These are phyloP conservation scores for Zoanthus solanderi DNA, from an alignment of 92 coral and sea anemone genomes.

Conservation along the genomic window DNA sequence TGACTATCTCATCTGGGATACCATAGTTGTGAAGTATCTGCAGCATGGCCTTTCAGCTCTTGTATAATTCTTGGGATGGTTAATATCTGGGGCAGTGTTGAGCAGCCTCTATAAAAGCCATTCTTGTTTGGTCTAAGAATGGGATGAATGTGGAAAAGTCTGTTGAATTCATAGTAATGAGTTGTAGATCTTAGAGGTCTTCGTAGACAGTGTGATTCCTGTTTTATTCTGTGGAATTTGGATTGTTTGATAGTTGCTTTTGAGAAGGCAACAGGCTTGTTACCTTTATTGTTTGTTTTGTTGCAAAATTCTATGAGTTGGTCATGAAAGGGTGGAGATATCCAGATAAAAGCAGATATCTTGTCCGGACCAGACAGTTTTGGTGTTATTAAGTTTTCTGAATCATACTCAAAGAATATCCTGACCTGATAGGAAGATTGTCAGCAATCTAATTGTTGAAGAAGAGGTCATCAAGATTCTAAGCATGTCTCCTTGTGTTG, in stretches of 20 bases:
- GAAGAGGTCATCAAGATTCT: conserved; percentile 42
- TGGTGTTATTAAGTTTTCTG: conserved; percentile 35
- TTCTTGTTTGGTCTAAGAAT: conserved; percentile 46
- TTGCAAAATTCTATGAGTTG: conserved; percentile 33
- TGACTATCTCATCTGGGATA: conserved; percentile 33
- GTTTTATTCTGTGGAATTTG: conserved; percentile 24
- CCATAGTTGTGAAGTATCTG: conserved; percentile 42
- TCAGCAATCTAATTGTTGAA: conserved; percentile 45
- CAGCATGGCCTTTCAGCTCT: conserved; percentile 22
- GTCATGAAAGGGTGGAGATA: conserved; percentile 35
- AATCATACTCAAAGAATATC: conserved; percentile 28
- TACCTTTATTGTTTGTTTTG: conserved; percentile 16
- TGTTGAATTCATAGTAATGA: conserved; percentile 37
- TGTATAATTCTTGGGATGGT: conserved; percentile 15
- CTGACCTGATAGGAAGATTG: conserved; percentile 38
- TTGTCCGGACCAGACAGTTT: conserved; percentile 42
- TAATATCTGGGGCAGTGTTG: conserved; percentile 40
- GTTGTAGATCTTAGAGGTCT: conserved; percentile 43
- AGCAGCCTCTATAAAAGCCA: conserved; percentile 28
- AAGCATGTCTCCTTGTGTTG: conserved; percentile 25
- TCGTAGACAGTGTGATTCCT: conserved; percentile 27
- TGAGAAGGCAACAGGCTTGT: conserved; percentile 43
- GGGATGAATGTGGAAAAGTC: conserved; percentile 33
- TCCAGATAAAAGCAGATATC: conserved; percentile 46
- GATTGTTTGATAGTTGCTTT: conserved; percentile 31